Evolutionary conservation across 1,140 invertebrate genomes (phyloP).

Genomic region (Calephelis virginiensis): DNA sequence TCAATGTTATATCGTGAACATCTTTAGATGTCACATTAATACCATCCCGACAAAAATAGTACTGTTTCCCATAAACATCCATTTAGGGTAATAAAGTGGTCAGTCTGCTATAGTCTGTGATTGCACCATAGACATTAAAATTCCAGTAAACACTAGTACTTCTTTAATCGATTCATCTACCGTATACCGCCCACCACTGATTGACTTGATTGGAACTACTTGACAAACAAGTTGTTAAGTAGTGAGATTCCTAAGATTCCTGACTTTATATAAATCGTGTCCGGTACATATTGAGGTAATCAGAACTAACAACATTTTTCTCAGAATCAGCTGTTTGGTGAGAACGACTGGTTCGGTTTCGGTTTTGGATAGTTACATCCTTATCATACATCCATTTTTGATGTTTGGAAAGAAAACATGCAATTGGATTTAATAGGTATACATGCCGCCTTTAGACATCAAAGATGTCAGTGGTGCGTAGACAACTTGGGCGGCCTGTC

Average conservation of each 20-base stretch:
- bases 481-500: too few species aligned
- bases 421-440: too few species aligned
- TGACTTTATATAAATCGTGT: constrained; percentile 20
- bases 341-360: background rate
- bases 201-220: constrained; percentile 40
- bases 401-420: too few species aligned
- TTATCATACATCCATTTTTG: too few species aligned
- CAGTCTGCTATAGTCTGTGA: background rate
- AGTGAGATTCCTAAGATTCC: constrained; percentile 40
- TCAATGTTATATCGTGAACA: too few species aligned
- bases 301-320: constrained; percentile 11
- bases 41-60: too few species aligned
- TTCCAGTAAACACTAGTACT: constrained; percentile 56
- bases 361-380: too few species aligned
- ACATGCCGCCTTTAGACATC: too few species aligned
- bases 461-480: too few species aligned
- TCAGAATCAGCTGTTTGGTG: background rate
- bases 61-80: too few species aligned
- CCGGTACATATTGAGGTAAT: constrained; percentile 20
- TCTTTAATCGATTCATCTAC: constrained; percentile 32
- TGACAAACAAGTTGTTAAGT: constrained; percentile 44
- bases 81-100: background rate
- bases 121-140: constrained; percentile 46
- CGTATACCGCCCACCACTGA: constrained; percentile 33
- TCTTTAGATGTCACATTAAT: too few species aligned